Evolutionary conservation across 2,888 invertebrate species (phyloP), one percentile per base, ranked within the genome.

Genomic region (Epistrophe eligans): DNA sequence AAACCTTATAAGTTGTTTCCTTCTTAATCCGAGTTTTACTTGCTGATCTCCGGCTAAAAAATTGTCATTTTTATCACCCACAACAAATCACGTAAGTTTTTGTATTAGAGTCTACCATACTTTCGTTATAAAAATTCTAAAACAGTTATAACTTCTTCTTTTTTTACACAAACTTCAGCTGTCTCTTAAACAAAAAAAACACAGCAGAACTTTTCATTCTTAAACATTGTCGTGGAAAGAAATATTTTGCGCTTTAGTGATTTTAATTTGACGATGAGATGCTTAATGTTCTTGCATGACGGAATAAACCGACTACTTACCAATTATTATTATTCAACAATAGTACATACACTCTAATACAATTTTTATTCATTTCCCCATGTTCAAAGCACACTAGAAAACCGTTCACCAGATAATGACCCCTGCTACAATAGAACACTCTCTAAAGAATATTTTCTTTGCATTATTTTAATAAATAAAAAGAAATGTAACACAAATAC

Each of bases 191-290:
- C 24, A 52, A 38, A 17, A 8, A 4, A 50, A 35, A n/a, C 50
- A n/a, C 19, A 9, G 13, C 1, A 52, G n/a, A 40, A 15, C 5
- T n/a, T 55, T 40, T 70, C 70, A 70, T 55, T 70, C 52, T 55
- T 70, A 35, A 55, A 70, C 24, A 70, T 17, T 55, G 38, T 70
- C 70, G 55, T 55, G 24, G 52, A 43, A 4, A 67, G n/a, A 70
- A 70, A 55, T 11, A 70, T 82, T 85, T 82, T 50, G 73, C 82
- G 85, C 85, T 85, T 85, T 82, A 58, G 77, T 85, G 85, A 73
- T 71, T 81, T 71, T 82, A 79, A 82, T 82, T 77, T 50, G 82
- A 77, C 64, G 82, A 50, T 66, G 71, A 66, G 64, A 79, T 74
- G 58, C 24, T 70, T 62, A 73, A 77, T 77, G 73, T 82, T 85